Evolutionary conservation across 2,888 invertebrate species (phyloP).

Genomic region (Hypolimnas misippus): DNA sequence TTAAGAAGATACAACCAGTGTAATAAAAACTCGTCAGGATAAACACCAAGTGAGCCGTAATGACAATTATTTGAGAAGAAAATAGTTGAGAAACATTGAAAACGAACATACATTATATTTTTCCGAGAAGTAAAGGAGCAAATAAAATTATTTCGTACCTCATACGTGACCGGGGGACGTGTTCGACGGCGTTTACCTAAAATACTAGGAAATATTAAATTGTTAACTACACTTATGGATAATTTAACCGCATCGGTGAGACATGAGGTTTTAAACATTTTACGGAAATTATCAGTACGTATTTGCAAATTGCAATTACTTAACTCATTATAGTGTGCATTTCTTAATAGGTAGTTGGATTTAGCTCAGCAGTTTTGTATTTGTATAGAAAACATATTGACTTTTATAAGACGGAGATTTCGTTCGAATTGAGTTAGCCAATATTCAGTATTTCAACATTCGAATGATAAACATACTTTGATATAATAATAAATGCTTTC

Average conservation of each 20-base stretch:
- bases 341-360: too few species aligned
- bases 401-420: too few species aligned
- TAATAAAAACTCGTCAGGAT: slow-evolving; percentile 16
- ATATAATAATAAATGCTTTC: too few species aligned
- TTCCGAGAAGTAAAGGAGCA: slow-evolving; percentile 23
- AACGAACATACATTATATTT: slow-evolving; percentile 9
- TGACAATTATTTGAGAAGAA: slow-evolving; percentile 15
- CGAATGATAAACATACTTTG: too few species aligned
- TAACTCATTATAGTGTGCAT: not conserved
- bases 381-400: not conserved
- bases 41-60: slow-evolving; percentile 3
- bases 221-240: slow-evolving; percentile 12
- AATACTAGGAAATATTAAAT: slow-evolving; percentile 23
- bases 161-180: slow-evolving; percentile 28
- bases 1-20: not conserved
- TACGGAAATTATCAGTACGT: not conserved
- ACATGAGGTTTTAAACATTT: not conserved
- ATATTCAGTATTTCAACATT: too few species aligned
- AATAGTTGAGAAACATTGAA: slow-evolving; percentile 23
- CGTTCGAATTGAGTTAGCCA: too few species aligned
- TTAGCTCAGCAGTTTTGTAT: not conserved
- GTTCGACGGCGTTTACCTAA: slow-evolving; percentile 20
- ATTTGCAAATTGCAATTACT: not conserved
- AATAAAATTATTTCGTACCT: slow-evolving; percentile 22
- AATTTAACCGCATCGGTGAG: not conserved